Base-by-base conservation (phyloP, 2,888 invertebrate genomes). In the Andrena camellia region DNA sequence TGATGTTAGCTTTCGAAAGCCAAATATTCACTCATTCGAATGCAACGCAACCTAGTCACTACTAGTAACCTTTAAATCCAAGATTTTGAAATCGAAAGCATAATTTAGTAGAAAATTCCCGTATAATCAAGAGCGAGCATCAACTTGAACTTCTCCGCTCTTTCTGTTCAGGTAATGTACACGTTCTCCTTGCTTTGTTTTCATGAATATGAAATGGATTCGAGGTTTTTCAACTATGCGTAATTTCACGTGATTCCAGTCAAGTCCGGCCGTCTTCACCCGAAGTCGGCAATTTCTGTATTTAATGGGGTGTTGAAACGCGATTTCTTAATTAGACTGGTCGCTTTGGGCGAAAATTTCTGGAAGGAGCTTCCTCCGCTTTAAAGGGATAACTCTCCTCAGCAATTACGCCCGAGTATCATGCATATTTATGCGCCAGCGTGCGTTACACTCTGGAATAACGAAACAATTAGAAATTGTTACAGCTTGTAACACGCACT, bases 241-340 rank as follows among this genome's bases (percentile, higher is more conserved):
- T 75, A 69, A 78, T 74, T 75, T 54, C 48, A 72, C 48, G 59
- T 59, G 29, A 59, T 52, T 42, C 31, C 35, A 70, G 76, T n/a
- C 60, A 74, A 74, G 52, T 62, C 42, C 75, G 62, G 48, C 75
- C 54, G 62, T 54, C 68, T 59, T 81, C 67, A 42, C 57, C 42
- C 67, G 26, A 57, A 64, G 31, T 50, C 50, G 57, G 79, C 68
- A 81, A 81, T 81, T 79, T 81, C 67, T 50, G 57, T 42, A 73
- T 73, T 81, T 81, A 81, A 81, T 81, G 68, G 79, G 73, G 79
- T 73, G 79, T 79, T 72, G 73, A 63, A 73, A 79, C 79, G 79
- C 81, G 81, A 81, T 79, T 73, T 81, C 81, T 81, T 81, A 81
- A 81, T 81, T 81, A 81, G 50, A 57, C 54, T 17, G 23, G 68